Conservation (phyloP, 2,888 invertebrate genomes). For the Drosophila demipolita region DNA sequence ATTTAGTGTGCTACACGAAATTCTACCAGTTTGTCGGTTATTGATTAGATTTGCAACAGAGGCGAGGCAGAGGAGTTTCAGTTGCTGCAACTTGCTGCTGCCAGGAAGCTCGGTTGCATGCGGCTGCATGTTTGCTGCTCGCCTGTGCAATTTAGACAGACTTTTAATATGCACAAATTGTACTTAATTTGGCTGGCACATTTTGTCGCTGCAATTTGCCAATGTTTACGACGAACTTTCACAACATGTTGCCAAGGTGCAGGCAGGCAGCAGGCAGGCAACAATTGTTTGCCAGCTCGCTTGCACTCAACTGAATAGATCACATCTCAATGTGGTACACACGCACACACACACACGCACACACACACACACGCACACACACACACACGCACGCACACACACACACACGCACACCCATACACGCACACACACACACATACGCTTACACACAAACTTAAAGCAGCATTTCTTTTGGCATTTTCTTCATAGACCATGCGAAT, state of each 20-base stretch:
- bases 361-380: neutral
- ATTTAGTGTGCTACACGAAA: conserved; percentile 81
- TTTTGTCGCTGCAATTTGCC: conserved; percentile 77
- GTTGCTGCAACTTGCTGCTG: neutral
- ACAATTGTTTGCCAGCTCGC: conserved; percentile 30
- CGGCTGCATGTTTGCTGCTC: conserved; percentile 38
- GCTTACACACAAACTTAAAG: neutral
- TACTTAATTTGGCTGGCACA: conserved; percentile 76
- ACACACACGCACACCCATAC: neutral
- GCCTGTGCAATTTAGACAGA: conserved; percentile 71
- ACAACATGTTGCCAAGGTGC: conserved; percentile 69
- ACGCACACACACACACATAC: neutral
- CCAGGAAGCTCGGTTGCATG: conserved; percentile 71
- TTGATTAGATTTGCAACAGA: conserved; percentile 68
- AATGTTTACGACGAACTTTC: conserved; percentile 60
- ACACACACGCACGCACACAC: neutral
- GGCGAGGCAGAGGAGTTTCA: neutral
- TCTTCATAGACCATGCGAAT: neutral
- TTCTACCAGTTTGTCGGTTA: conserved; percentile 80
- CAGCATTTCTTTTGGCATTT: neutral
- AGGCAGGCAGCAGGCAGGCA: conserved; percentile 25
- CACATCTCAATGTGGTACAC: neutral
- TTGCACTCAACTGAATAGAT: neutral
- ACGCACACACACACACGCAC: neutral
- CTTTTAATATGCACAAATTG: conserved; percentile 79